Conservation (phyloP, 2,888 invertebrate species). For the Apodemia duryi region DNA sequence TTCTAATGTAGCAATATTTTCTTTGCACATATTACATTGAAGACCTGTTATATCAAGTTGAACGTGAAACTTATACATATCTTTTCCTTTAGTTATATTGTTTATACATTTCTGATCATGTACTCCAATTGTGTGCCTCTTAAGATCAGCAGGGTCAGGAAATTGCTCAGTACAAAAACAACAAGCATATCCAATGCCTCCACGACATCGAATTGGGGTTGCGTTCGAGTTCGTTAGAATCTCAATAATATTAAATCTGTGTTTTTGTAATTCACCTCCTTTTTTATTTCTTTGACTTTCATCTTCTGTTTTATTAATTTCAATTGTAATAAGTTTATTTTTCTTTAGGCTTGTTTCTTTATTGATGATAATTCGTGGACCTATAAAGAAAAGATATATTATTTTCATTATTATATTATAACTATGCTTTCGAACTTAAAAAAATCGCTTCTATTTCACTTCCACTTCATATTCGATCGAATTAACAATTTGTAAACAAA, state of each 20-base stretch:
- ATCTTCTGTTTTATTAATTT: slow-evolving; percentile 17
- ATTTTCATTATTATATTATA: slow-evolving; percentile 18
- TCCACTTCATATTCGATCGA: no score
- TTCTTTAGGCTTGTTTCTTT: slow-evolving; percentile 20
- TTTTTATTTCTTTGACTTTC: slow-evolving; percentile 9
- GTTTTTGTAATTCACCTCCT: slow-evolving; percentile 31
- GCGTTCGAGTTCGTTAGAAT: slow-evolving; percentile 42
- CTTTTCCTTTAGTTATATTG: slow-evolving; percentile 32
- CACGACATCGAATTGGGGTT: slow-evolving; percentile 39
- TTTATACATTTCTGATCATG: slow-evolving; percentile 33
- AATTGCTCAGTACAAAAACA: slow-evolving; percentile 38
- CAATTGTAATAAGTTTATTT: slow-evolving; percentile 22
- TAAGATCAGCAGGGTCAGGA: slow-evolving; percentile 37
- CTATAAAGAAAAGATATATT: slow-evolving; percentile 31
- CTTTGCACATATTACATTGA: slow-evolving; percentile 43
- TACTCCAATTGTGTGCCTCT: slow-evolving; percentile 37
- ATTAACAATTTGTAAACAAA: no score
- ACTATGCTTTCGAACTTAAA: slow-evolving; percentile 7
- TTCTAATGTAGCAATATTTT: slow-evolving; percentile 36
- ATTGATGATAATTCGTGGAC: slow-evolving; percentile 26
- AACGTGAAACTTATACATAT: slow-evolving; percentile 34
- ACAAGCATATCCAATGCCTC: slow-evolving; percentile 40
- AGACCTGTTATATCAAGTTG: slow-evolving; percentile 48
- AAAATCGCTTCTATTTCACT: neutral
- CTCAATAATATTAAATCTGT: slow-evolving; percentile 32